A percentile compares a stretch with the other conserved stretches of the same genome.
phyloP scores from a whole-genome alignment of 2,888 invertebrate species.

The Candidula unifasciata region DNA sequence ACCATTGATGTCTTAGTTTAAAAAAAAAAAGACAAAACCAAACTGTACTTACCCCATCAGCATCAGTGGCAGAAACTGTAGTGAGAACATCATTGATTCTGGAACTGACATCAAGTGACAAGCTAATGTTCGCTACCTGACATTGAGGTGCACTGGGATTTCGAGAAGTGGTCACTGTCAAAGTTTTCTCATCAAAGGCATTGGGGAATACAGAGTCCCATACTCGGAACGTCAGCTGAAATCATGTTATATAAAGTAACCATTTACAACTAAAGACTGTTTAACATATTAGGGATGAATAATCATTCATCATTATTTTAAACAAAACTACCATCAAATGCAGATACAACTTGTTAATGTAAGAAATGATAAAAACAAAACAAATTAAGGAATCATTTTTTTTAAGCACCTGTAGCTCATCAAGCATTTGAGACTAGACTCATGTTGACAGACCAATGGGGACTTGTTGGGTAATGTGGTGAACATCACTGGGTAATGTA shows the following conservation, averaged over 20 bases:
- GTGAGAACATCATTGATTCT: conserved; percentile 54
- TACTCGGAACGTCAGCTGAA: conserved; percentile 58
- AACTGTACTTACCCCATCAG: conserved; percentile 62
- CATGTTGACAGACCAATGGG: too few relatives aligned
- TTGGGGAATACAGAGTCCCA: conserved; percentile 59
- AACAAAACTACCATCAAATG: too few relatives aligned
- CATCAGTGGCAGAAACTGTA: conserved; percentile 62
- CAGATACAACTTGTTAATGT: too few relatives aligned
- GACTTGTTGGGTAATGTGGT: too few relatives aligned
- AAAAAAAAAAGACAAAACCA: not conserved
- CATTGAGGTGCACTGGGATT: conserved; percentile 59
- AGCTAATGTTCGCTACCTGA: conserved; percentile 45
- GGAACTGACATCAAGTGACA: conserved; percentile 55
- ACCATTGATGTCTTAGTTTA: too few relatives aligned
- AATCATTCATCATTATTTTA: not conserved
- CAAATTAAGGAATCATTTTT: too few relatives aligned
- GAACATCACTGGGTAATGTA: too few relatives aligned
- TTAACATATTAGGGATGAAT: not conserved
- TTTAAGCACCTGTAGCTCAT: too few relatives aligned
- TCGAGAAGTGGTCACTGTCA: conserved; percentile 55
- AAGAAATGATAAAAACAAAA: too few relatives aligned
- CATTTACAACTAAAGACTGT: not conserved
- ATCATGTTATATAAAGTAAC: conserved; percentile 20
- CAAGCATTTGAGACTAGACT: too few relatives aligned
- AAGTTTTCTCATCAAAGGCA: conserved; percentile 51